Base-by-base conservation (phyloP, 1,140 invertebrate genomes). In the Papilio glaucus region DNA sequence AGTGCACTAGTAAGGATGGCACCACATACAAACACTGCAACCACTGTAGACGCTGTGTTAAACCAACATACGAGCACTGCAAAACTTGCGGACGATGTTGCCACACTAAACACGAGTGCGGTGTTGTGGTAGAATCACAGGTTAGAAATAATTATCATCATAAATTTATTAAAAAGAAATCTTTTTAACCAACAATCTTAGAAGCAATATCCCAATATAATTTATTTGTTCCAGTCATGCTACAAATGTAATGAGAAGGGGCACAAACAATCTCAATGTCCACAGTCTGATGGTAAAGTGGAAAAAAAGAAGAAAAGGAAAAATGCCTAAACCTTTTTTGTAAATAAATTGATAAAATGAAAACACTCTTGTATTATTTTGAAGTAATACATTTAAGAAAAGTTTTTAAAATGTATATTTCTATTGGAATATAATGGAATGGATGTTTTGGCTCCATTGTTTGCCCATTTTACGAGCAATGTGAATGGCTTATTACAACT, bases 1-100 rank as follows among this genome's bases (percentile, higher is more conserved):
- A 85, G 26, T 98, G 97, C 79, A 96, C 97, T 0, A 97, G 97
- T 1, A 97, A 97, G 89, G 96, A 98, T 93, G 97, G 97, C 0
- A 94, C 94, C 78, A 95, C 94, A 0, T 98, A 98, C 83, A 93
- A 89, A 13, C 98, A 98, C 84, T 98, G 98, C 85, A 84, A 95
- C 53, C 73, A 83, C 18, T 98, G 98, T 85, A 90, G 95, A n/a
- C 90, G 94, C 70, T 98, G 98, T 88, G 97, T 98, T 0, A 98
- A 98, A 88, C 95, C 96, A 1, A 95, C 95, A 18, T 98, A 97
- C 94, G 92, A 94, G n/a, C 97, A 98, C 90, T 98, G 97, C 78
- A 76, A 89, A 0, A 91, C 83, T 9, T 98, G 97, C 84, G 87
- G 94, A 0, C 92, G 95, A 71, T 98, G 97, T 87, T 89, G 93